Evolutionary conservation across 1,140 invertebrate genomes (phyloP).

Genomic region (Zaprionus camerounensis): DNA sequence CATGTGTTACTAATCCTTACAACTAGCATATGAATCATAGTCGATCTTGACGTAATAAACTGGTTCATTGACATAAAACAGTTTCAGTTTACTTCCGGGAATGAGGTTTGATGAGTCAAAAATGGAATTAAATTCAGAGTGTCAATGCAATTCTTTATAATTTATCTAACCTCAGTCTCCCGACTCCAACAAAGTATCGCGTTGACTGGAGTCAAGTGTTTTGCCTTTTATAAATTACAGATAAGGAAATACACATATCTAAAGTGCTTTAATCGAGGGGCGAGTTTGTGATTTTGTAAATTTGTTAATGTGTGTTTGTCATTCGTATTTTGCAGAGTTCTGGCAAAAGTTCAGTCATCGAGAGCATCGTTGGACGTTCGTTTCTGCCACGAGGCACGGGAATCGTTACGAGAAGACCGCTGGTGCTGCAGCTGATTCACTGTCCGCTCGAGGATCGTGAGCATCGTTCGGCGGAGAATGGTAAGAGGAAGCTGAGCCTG

Average conservation of each 20-base stretch:
- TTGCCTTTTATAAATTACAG: conserved; percentile 21
- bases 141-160: background rate
- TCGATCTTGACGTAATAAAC: background rate
- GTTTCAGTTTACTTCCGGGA: background rate
- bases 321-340: conserved; percentile 91
- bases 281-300: conserved; percentile 3
- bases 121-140: background rate
- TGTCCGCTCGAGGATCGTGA: conserved; percentile 95
- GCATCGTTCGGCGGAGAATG: conserved; percentile 92
- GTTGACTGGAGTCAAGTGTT: conserved; percentile 5
- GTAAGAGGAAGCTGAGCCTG: conserved; percentile 85
- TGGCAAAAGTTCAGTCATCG: conserved; percentile 99
- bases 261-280: conserved; percentile 25
- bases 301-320: background rate
- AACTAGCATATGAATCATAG: background rate
- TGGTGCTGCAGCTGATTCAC: conserved; percentile 97
- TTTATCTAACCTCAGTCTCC: conserved; percentile 1
- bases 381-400: conserved; percentile 98
- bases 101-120: background rate
- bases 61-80: background rate
- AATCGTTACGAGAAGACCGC: conserved; percentile 97
- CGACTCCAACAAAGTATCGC: background rate
- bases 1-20: background rate
- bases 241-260: conserved; percentile 14
- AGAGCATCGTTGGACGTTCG: conserved; percentile 98